Percentiles rank a stretch among this genome's conserved stretches.
phyloP scores from a whole-genome alignment of 2,797 vertebrate genomes.

The Myotis vivesi region DNA sequence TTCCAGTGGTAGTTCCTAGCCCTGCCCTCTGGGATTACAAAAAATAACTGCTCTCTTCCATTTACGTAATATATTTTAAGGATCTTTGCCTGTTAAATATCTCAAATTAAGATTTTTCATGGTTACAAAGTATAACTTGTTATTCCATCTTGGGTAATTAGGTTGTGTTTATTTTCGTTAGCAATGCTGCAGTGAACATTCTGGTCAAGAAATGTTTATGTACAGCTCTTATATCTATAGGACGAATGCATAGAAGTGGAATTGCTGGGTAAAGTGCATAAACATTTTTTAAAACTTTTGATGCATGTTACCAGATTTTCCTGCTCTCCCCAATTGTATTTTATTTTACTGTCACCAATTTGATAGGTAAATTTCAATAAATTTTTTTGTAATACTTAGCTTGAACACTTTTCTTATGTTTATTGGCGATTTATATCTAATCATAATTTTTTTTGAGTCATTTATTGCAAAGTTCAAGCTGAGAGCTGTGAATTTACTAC shows the following conservation, averaged over 20 bases:
- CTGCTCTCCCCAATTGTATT: not conserved
- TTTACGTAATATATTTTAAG: constrained; percentile 22
- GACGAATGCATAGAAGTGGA: constrained; percentile 63
- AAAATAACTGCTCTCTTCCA: not conserved
- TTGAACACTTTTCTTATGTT: constrained; percentile 35
- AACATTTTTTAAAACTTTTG: constrained; percentile 52
- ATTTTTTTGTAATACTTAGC: constrained; percentile 41
- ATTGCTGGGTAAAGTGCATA: constrained; percentile 66
- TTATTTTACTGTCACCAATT: constrained; percentile 50
- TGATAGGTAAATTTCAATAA: constrained; percentile 53
- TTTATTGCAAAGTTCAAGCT: constrained; percentile 53
- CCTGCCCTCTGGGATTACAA: not conserved
- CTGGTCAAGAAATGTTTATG: constrained; percentile 65
- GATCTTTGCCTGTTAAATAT: constrained; percentile 38
- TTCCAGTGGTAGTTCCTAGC: not conserved
- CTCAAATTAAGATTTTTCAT: constrained; percentile 45
- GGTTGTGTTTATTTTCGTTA: constrained; percentile 49
- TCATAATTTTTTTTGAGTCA: constrained; percentile 1
- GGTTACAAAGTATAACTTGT: constrained; percentile 32
- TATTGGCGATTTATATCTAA: constrained; percentile 40
- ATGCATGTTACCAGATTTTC: constrained; percentile 59
- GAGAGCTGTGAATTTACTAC: constrained; percentile 51
- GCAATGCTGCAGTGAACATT: constrained; percentile 56
- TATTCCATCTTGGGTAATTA: constrained; percentile 49
- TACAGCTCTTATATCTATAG: constrained; percentile 68